phyloP scores from a whole-genome alignment of 2,797 vertebrate genomes.

The Carapus acus region DNA sequence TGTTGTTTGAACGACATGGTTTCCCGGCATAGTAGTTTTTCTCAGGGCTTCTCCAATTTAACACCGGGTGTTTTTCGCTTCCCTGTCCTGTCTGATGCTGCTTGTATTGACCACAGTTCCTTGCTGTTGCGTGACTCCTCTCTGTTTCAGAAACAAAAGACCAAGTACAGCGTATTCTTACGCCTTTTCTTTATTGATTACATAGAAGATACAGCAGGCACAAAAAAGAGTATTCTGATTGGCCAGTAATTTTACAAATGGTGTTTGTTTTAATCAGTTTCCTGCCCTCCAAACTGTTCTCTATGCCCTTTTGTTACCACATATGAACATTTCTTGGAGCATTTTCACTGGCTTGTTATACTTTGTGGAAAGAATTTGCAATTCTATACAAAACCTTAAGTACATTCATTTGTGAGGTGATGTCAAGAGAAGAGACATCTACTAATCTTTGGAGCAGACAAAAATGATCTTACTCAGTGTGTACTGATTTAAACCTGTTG shows the following conservation, averaged over 20 bases:
- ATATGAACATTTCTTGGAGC: slow-evolving; percentile 25
- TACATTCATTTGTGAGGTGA: slow-evolving; percentile 41
- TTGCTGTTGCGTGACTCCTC: slow-evolving; percentile 1
- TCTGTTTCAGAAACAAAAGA: neutral
- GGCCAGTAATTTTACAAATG: slow-evolving; percentile 57
- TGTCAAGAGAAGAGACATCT: slow-evolving; percentile 33
- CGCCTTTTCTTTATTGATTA: slow-evolving; percentile 67
- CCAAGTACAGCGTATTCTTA: slow-evolving; percentile 25
- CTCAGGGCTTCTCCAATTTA: too few relatives aligned
- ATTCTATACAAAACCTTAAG: slow-evolving; percentile 51
- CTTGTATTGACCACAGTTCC: neutral
- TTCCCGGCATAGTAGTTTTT: neutral
- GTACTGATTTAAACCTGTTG: slow-evolving; percentile 18
- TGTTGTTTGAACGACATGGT: neutral
- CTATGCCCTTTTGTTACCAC: slow-evolving; percentile 15
- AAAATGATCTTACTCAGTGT: slow-evolving; percentile 17
- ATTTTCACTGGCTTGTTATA: slow-evolving; percentile 53
- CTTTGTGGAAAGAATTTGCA: slow-evolving; percentile 39
- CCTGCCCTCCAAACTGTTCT: slow-evolving; percentile 31
- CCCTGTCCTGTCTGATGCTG: neutral
- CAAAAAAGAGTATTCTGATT: slow-evolving; percentile 65
- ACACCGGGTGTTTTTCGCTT: neutral
- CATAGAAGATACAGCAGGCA: slow-evolving; percentile 67
- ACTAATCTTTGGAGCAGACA: slow-evolving; percentile 52
- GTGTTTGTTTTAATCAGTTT: slow-evolving; percentile 19